Percentiles rank a stretch among this genome's conserved stretches.
phyloP scores from a whole-genome alignment of 2,888 invertebrate genomes.

The Atherix ibis region DNA sequence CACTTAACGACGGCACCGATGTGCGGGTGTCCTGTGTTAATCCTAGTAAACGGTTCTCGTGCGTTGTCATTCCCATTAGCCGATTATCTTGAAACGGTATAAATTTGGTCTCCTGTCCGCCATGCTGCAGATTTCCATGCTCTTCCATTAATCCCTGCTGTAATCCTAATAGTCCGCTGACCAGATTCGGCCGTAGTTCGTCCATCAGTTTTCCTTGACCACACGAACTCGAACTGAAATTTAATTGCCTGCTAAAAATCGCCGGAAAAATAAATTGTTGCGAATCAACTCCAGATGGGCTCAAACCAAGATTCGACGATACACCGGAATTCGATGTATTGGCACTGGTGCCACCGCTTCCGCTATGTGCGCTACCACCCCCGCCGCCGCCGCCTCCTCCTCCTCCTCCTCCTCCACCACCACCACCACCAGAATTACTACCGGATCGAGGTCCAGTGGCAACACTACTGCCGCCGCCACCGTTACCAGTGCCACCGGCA shows the following conservation, averaged over 20 bases:
- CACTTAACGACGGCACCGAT: constrained; percentile 28
- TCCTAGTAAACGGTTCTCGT: constrained; percentile 31
- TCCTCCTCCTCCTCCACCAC: constrained; percentile 7
- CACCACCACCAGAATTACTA: constrained; percentile 3
- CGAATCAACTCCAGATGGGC: constrained; percentile 32
- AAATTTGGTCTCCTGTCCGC: constrained; percentile 32
- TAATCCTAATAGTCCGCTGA: constrained; percentile 61
- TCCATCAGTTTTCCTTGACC: constrained; percentile 75
- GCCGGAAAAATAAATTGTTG: constrained; percentile 85
- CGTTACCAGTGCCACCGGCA: constrained; percentile 45
- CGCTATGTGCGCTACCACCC: constrained; percentile 17
- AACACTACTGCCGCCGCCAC: constrained; percentile 39
- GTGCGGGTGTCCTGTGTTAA: constrained; percentile 38
- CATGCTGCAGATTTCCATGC: constrained; percentile 39
- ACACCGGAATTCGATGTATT: constrained; percentile 11
- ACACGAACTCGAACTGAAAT: constrained; percentile 56
- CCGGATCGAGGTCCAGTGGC: too few relatives aligned
- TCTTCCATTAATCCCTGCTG: constrained; percentile 66
- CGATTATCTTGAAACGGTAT: constrained; percentile 35
- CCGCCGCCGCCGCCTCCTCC: constrained; percentile 22
- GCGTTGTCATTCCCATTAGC: constrained; percentile 31
- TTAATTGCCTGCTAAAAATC: constrained; percentile 76
- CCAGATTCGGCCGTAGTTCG: constrained; percentile 67
- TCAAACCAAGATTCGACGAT: constrained; percentile 27
- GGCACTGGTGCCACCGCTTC: constrained; percentile 9